Conservation (phyloP, 2,888 invertebrate genomes). For the Coelogynopora nodosa region DNA sequence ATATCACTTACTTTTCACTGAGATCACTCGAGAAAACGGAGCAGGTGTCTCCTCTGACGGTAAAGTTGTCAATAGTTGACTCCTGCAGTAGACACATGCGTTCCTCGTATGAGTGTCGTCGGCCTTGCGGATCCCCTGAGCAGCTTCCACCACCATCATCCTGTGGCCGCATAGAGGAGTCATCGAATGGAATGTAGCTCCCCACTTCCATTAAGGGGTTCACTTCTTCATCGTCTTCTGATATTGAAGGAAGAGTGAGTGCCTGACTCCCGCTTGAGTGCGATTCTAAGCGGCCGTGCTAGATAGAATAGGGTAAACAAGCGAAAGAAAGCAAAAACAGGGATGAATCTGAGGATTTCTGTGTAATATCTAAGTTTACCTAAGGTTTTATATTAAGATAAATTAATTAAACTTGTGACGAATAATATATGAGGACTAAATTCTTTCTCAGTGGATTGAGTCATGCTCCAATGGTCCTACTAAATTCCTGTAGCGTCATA, state of each 20-base stretch:
- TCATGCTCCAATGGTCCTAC: no score
- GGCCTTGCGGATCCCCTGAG: neutral
- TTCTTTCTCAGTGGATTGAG: no score
- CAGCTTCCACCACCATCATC: neutral
- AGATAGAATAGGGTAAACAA: no score
- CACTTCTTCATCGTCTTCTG: slow-evolving; percentile 76
- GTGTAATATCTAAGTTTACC: no score
- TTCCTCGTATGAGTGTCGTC: neutral
- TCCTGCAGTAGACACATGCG: neutral
- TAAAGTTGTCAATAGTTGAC: neutral
- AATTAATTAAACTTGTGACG: no score
- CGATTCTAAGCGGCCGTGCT: neutral
- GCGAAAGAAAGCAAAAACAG: no score
- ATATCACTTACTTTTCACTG: neutral
- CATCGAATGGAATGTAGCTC: neutral
- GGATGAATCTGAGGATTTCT: no score
- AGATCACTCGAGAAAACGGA: neutral
- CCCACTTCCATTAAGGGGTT: slow-evolving; percentile 1
- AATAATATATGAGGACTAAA: no score
- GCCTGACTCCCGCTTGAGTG: slow-evolving; percentile 69
- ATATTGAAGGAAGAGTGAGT: slow-evolving; percentile 82
- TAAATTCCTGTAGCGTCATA: no score
- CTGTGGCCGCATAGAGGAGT: neutral
- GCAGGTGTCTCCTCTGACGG: neutral
- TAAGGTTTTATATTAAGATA: no score